Evolutionary conservation across 2,888 invertebrate genomes (phyloP).

Genomic region (Shargacucullia verbasci): DNA sequence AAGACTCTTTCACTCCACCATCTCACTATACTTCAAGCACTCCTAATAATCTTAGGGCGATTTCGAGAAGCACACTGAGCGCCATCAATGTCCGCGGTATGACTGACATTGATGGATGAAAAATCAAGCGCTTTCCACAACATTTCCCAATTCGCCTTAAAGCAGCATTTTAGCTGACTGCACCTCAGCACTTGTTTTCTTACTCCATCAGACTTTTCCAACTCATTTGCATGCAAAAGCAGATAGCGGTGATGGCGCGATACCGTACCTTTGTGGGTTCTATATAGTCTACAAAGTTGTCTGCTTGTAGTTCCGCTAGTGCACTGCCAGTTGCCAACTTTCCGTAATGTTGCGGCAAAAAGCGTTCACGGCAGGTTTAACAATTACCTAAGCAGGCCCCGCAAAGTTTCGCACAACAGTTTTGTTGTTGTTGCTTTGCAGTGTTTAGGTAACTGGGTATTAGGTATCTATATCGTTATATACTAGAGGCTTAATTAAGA

Average conservation of each 20-base stretch:
- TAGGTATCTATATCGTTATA: slow-evolving; percentile 22
- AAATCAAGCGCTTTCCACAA: too few species aligned
- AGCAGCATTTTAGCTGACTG: slow-evolving; percentile 67
- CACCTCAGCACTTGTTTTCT: slow-evolving; percentile 78
- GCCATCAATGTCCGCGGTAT: too few species aligned
- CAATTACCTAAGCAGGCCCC: slow-evolving; percentile 86
- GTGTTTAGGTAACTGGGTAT: slow-evolving; percentile 42
- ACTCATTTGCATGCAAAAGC: slow-evolving; percentile 89
- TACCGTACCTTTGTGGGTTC: slow-evolving; percentile 86
- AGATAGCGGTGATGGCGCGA: slow-evolving; percentile 86
- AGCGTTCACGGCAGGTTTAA: slow-evolving; percentile 87
- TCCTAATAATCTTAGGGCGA: too few species aligned
- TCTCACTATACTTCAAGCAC: too few species aligned
- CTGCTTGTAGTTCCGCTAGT: slow-evolving; percentile 69
- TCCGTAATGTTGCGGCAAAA: slow-evolving; percentile 86
- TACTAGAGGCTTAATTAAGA: slow-evolving; percentile 18
- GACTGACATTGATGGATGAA: too few species aligned
- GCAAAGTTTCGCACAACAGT: slow-evolving; percentile 71
- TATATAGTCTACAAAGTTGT: slow-evolving; percentile 83
- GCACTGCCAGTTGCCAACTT: slow-evolving; percentile 82
- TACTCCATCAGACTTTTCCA: slow-evolving; percentile 85
- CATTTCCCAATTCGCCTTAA: background rate
- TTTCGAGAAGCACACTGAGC: too few species aligned
- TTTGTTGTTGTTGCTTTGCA: slow-evolving; percentile 72
- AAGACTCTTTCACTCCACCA: too few species aligned